Percentiles rank a stretch among this genome's conserved stretches.
These are phyloP conservation scores for Falco rusticolus DNA, from an alignment of 2,797 vertebrate genomes.

Conservation along the genomic window DNA sequence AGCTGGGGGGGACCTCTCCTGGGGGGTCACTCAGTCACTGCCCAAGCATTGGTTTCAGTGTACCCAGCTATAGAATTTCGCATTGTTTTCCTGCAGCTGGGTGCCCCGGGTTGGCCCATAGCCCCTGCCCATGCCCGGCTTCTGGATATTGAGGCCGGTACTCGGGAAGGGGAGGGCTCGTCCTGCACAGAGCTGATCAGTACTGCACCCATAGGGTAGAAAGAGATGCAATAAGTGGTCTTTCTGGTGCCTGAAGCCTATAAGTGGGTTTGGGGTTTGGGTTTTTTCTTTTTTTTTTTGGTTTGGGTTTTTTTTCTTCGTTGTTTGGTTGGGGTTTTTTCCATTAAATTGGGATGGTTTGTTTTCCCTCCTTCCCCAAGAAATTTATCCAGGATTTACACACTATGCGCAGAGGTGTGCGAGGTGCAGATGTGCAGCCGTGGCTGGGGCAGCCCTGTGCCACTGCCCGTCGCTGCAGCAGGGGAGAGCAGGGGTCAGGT, in stretches of 20 bases:
- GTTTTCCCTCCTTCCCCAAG: background rate
- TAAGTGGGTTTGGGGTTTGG: conserved; percentile 16
- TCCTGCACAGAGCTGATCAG: conserved; percentile 39
- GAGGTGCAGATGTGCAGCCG: background rate
- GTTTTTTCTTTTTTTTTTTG: background rate
- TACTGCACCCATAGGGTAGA: conserved; percentile 20
- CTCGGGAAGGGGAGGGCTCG: background rate
- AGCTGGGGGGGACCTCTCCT: background rate
- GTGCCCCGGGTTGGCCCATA: background rate
- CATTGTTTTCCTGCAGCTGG: background rate
- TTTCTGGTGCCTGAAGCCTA: conserved; percentile 66
- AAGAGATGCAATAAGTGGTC: conserved; percentile 59
- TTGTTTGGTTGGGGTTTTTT: too few relatives aligned
- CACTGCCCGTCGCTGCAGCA: background rate
- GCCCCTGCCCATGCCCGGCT: background rate
- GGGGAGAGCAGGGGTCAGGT: background rate
- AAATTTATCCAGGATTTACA: background rate
- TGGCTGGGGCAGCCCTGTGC: background rate
- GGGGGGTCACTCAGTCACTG: background rate
- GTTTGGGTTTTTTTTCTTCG: background rate
- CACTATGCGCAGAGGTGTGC: background rate
- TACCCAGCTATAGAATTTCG: background rate
- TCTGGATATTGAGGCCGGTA: background rate
- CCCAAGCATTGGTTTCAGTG: background rate
- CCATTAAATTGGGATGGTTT: background rate